phyloP scores from a whole-genome alignment of 2,113 vertebrate species.

The Cygnus atratus region DNA sequence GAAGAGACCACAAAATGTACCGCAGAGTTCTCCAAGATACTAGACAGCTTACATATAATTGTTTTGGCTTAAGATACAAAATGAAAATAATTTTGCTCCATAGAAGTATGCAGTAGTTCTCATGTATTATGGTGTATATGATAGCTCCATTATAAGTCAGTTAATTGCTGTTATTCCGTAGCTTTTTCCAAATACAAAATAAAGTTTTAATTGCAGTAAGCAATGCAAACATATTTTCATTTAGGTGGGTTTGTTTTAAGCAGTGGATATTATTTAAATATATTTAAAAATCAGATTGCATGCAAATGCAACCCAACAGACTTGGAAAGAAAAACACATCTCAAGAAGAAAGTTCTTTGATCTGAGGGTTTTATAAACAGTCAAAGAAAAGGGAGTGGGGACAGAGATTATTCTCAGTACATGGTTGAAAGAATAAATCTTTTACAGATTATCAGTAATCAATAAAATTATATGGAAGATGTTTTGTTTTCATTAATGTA shows the following conservation, averaged over 20 bases:
- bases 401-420: not conserved
- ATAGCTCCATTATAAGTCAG: not conserved
- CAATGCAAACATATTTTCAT: not conserved
- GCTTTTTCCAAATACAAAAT: not conserved
- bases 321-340: not conserved
- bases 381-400: not conserved
- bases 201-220: not conserved
- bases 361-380: slow-evolving; percentile 1
- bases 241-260: not conserved
- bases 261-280: not conserved
- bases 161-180: not conserved
- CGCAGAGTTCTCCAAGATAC: not conserved
- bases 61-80: not conserved
- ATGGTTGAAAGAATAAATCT: slow-evolving; percentile 14
- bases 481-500: slow-evolving; percentile 76
- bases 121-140: not conserved
- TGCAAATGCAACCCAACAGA: slow-evolving; percentile 15
- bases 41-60: not conserved
- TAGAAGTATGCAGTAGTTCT: not conserved
- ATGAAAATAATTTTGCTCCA: not conserved
- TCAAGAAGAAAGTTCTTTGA: slow-evolving; percentile 15
- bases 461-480: slow-evolving; percentile 34
- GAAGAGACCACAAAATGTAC: not conserved
- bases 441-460: slow-evolving; percentile 43
- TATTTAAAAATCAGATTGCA: not conserved